These are phyloP conservation scores for Mellilla xanthometata DNA, from an alignment of 2,888 invertebrate genomes.

Conservation along the genomic window DNA sequence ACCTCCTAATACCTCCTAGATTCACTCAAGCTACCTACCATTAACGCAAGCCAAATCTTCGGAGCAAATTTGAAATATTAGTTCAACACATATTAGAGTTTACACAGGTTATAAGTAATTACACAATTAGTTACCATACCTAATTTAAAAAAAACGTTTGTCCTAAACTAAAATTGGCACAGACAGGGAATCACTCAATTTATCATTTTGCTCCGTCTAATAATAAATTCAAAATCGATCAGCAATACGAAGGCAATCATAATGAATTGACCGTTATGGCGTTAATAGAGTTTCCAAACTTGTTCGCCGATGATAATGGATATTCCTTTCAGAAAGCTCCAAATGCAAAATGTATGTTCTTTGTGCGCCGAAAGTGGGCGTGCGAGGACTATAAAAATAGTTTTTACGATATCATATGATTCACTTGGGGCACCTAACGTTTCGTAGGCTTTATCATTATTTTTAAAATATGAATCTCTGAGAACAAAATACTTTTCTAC, in stretches of 20 bases:
- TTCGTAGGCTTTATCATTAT: neutral
- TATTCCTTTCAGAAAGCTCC: conserved; percentile 4
- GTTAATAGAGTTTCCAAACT: conserved; percentile 4
- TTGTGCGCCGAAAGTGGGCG: conserved; percentile 6
- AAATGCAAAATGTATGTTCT: conserved; percentile 12
- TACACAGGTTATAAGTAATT: no score
- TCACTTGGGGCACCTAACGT: conserved; percentile 15
- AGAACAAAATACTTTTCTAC: no score
- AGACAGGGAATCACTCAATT: conserved; percentile 3
- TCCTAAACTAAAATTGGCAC: no score
- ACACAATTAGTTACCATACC: no score
- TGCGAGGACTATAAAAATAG: conserved; percentile 14
- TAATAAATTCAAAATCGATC: conserved; percentile 32
- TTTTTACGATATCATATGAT: conserved; percentile 14
- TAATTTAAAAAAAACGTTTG: no score
- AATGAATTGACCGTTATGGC: conserved; percentile 23
- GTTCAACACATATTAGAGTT: no score
- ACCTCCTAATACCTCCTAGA: no score
- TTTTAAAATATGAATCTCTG: no score
- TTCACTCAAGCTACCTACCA: no score
- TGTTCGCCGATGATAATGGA: conserved; percentile 10
- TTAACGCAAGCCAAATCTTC: no score
- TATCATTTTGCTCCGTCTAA: conserved; percentile 1
- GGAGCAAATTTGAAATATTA: no score
- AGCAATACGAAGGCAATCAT: conserved; percentile 33